Conservation (phyloP, 2,113 vertebrate genomes). For the Peromyscus leucopus region DNA sequence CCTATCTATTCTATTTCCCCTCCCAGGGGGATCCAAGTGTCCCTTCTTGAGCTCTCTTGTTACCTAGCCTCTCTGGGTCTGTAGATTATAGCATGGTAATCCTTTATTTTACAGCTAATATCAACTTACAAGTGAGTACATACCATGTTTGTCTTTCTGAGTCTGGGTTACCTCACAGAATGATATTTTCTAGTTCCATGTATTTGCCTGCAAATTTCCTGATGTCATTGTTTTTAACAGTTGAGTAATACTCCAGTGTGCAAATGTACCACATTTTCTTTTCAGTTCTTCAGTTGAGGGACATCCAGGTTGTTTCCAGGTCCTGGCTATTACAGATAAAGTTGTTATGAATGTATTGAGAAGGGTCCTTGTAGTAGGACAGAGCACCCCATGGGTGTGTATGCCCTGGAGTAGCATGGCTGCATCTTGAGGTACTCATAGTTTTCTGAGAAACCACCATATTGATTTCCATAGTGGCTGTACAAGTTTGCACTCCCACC, state of each 20-base stretch:
- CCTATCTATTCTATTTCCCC: background rate
- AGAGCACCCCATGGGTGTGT: background rate
- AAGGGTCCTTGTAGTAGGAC: background rate
- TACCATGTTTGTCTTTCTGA: background rate
- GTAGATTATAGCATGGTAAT: background rate
- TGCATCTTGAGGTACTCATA: background rate
- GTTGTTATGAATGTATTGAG: background rate
- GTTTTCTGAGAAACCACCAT: background rate
- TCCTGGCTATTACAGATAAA: background rate
- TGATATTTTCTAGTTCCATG: background rate
- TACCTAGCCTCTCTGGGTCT: background rate
- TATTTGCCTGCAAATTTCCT: background rate
- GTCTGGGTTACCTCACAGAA: background rate
- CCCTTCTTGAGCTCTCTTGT: background rate
- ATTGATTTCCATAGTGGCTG: background rate
- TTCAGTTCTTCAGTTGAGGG: background rate
- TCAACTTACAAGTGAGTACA: background rate
- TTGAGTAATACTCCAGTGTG: background rate
- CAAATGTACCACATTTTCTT: too few species aligned
- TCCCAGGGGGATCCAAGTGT: background rate
- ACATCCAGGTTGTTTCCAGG: background rate
- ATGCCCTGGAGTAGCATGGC: too few species aligned
- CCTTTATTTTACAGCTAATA: background rate
- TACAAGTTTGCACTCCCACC: background rate
- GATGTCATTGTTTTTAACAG: background rate